Percentiles rank a stretch among this genome's conserved stretches.
phyloP scores from a whole-genome alignment of 1,140 invertebrate species.

The Anadara kagoshimensis region DNA sequence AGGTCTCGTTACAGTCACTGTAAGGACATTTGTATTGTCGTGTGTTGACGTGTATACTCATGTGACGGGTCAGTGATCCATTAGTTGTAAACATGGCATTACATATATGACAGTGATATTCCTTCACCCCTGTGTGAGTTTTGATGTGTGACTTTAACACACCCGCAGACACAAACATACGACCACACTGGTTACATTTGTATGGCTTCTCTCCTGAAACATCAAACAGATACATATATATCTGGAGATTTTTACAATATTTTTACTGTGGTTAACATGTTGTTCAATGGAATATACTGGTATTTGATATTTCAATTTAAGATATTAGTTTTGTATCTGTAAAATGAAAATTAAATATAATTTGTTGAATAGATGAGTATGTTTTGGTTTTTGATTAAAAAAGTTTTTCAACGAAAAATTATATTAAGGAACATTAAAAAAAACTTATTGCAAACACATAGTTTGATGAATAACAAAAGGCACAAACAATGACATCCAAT shows the following conservation, averaged over 20 bases:
- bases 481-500: too few species aligned
- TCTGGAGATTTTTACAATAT: background rate
- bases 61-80: conserved; percentile 70
- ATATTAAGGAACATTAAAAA: too few species aligned
- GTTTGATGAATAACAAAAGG: too few species aligned
- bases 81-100: conserved; percentile 71
- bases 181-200: conserved; percentile 69
- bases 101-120: conserved; percentile 69
- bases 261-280: background rate
- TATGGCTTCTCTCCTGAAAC: conserved; percentile 64
- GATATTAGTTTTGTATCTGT: too few species aligned
- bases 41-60: conserved; percentile 64
- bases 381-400: too few species aligned
- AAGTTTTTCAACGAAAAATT: too few species aligned
- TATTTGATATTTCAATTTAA: too few species aligned
- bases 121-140: conserved; percentile 67
- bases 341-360: too few species aligned
- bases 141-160: conserved; percentile 70
- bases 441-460: too few species aligned
- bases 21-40: conserved; percentile 69
- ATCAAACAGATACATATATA: too few species aligned
- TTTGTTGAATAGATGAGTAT: too few species aligned
- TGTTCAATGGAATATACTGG: too few species aligned
- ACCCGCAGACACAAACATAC: conserved; percentile 66
- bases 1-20: conserved; percentile 73